phyloP scores from a whole-genome alignment of 2,113 vertebrate species.

The Podarcis raffonei region DNA sequence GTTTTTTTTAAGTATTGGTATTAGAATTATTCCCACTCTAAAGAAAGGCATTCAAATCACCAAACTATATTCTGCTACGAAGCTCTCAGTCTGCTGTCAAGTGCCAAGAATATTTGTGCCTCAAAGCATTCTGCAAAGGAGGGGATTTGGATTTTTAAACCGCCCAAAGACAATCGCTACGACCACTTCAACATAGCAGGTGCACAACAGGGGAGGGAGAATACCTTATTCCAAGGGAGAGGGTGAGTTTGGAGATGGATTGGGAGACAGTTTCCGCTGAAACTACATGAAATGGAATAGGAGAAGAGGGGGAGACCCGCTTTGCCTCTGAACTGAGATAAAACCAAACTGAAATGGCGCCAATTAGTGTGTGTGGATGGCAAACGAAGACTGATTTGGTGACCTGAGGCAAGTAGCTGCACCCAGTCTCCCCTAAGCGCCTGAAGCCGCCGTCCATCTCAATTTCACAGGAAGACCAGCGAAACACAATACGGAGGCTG shows the following conservation, averaged over 20 bases:
- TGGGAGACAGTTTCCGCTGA: not conserved
- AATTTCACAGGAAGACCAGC: slow-evolving; percentile 1
- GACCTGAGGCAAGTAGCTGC: not conserved
- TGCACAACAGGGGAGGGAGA: not conserved
- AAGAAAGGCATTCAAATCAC: slow-evolving; percentile 1
- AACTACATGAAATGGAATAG: not conserved
- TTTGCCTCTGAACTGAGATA: not conserved
- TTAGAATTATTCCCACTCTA: slow-evolving; percentile 29
- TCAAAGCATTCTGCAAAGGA: not conserved
- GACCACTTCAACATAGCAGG: not conserved
- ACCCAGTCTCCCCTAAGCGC: not conserved
- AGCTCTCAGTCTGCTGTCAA: not conserved
- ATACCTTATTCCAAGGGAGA: not conserved
- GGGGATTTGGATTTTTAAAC: slow-evolving; percentile 19
- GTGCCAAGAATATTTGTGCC: slow-evolving; percentile 17
- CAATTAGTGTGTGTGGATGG: too few species aligned
- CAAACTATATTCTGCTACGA: slow-evolving; percentile 12
- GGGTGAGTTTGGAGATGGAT: not conserved
- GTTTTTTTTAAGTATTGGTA: not conserved
- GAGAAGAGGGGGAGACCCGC: not conserved
- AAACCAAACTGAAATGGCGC: not conserved
- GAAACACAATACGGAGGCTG: not conserved
- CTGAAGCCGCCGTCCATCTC: slow-evolving; percentile 14
- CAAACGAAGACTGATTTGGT: not conserved
- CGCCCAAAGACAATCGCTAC: slow-evolving; percentile 18